These are phyloP conservation scores for Ailurus styani DNA, from an alignment of 2,113 vertebrate genomes.

Conservation along the genomic window DNA sequence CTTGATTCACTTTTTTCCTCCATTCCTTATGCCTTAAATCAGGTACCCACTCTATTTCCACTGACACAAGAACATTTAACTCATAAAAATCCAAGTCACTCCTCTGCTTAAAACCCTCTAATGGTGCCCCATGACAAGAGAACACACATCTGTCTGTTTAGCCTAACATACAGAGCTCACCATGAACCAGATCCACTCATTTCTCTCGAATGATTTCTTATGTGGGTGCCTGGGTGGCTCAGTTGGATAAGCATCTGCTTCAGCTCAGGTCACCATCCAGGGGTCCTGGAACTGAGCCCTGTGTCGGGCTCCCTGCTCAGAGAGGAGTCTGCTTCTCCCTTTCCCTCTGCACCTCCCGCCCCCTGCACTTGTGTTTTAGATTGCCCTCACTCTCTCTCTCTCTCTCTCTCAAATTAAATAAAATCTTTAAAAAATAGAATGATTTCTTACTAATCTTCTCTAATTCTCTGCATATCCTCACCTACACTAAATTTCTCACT, in stretches of 20 bases:
- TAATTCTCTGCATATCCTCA: neutral
- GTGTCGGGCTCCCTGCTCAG: no score
- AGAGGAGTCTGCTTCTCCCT: no score
- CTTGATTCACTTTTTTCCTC: neutral
- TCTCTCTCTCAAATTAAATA: neutral
- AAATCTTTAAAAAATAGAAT: neutral
- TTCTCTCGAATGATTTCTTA: neutral
- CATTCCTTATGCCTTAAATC: neutral
- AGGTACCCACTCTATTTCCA: neutral
- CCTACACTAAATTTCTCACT: neutral
- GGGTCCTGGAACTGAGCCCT: neutral
- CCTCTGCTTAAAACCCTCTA: neutral
- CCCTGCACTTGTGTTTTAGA: neutral
- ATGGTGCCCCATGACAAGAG: rapidly evolving
- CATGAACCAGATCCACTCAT: neutral
- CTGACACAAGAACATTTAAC: neutral
- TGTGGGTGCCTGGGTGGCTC: neutral
- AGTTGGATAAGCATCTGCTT: neutral
- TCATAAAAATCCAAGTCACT: neutral
- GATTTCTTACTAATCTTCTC: neutral
- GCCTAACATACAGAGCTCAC: neutral
- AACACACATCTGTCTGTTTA: neutral
- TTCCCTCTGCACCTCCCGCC: no score
- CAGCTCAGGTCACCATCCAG: neutral
- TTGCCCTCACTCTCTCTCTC: neutral